Evolutionary conservation across 2,113 vertebrate genomes (phyloP).

Genomic region (Pithys albifrons): DNA sequence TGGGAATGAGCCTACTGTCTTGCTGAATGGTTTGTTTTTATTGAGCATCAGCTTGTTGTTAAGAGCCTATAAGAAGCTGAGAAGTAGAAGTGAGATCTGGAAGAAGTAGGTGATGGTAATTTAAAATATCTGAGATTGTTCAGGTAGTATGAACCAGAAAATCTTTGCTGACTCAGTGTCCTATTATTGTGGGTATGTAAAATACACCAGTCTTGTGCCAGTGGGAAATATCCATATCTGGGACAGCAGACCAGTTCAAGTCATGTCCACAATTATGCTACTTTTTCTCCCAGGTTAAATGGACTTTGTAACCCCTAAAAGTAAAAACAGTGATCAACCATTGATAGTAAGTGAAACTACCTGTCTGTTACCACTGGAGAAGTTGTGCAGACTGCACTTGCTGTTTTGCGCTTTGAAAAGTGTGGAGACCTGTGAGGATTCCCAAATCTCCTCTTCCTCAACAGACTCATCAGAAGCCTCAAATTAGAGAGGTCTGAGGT

Average conservation of each 20-base stretch:
- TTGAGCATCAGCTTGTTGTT: not conserved
- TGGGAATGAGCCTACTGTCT: not conserved
- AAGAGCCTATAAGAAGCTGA: not conserved
- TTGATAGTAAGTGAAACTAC: not conserved
- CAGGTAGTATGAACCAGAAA: not conserved
- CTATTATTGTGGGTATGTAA: not conserved
- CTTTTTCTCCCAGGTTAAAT: not conserved
- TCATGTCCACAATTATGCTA: not conserved
- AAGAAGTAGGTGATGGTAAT: not conserved
- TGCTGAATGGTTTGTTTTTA: not conserved
- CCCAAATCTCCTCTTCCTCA: not conserved
- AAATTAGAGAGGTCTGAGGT: not conserved
- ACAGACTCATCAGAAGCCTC: not conserved
- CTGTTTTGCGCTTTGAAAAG: not conserved
- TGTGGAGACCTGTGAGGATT: not conserved
- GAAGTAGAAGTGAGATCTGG: not conserved
- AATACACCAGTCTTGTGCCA: not conserved
- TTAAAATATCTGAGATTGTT: not conserved
- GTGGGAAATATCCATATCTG: not conserved
- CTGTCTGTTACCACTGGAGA: not conserved
- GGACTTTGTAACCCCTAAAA: not conserved
- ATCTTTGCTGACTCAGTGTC: not conserved
- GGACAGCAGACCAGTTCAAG: not conserved
- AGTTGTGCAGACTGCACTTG: fast-evolving
- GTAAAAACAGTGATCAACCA: not conserved